Conservation (phyloP, 2,113 vertebrate genomes). For the Eubucco bourcierii region DNA sequence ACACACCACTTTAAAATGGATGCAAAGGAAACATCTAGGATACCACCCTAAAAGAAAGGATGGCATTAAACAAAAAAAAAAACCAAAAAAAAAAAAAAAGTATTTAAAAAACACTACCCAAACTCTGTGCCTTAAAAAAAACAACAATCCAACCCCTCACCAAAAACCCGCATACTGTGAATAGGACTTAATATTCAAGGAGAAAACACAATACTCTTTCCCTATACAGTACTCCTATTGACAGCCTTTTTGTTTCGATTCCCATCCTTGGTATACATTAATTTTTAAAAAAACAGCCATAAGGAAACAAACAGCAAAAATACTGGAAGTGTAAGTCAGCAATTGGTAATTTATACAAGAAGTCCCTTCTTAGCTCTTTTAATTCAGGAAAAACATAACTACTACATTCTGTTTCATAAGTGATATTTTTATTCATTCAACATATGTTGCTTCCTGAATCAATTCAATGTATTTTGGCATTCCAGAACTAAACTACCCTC, state of each 20-base stretch:
- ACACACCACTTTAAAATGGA: background rate
- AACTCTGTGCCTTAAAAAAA: background rate
- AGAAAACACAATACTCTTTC: background rate
- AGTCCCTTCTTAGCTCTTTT: background rate
- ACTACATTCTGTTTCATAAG: background rate
- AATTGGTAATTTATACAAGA: background rate
- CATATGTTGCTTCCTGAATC: conserved; percentile 50
- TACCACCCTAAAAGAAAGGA: background rate
- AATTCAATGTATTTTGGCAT: conserved; percentile 53
- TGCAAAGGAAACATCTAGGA: background rate
- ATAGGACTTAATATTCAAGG: background rate
- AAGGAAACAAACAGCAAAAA: background rate
- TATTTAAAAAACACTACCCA: background rate
- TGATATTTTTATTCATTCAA: conserved; percentile 46
- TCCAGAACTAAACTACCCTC: conserved; percentile 45
- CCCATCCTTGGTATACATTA: background rate
- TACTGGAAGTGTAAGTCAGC: background rate
- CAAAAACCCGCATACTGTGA: background rate
- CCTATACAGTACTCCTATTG: background rate
- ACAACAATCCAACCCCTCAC: background rate
- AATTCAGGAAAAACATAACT: background rate
- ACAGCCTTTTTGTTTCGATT: background rate
- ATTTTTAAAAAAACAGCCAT: background rate
- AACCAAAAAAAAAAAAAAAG: no score
- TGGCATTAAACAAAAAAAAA: accelerated